phyloP scores from a whole-genome alignment of 2,113 vertebrate genomes.

The Elephas maximus region DNA sequence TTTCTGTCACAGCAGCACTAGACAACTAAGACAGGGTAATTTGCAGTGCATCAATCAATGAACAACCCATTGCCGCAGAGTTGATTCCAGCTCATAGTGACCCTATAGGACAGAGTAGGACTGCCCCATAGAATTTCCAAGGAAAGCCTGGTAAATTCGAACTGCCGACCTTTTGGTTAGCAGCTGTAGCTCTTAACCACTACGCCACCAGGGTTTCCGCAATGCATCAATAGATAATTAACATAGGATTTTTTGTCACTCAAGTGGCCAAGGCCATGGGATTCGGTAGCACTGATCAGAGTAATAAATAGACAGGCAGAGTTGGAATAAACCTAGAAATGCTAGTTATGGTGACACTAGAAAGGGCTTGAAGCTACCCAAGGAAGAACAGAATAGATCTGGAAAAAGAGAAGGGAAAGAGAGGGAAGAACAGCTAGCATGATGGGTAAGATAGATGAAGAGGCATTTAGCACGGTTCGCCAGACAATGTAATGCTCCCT shows the following conservation, averaged over 20 bases:
- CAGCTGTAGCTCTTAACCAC: no score
- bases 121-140: no score
- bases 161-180: no score
- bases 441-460: background rate
- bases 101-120: no score
- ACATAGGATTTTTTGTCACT: background rate
- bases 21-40: no score
- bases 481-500: background rate
- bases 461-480: background rate
- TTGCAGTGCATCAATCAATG: no score
- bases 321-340: background rate
- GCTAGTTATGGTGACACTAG: background rate
- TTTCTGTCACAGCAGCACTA: no score
- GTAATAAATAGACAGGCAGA: background rate
- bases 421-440: no score
- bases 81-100: no score
- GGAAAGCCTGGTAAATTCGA: no score
- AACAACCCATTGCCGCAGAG: no score
- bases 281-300: background rate
- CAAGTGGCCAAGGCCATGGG: background rate
- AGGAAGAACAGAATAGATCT: background rate
- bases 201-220: background rate
- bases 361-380: background rate
- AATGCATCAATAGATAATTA: background rate
- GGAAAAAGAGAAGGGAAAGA: background rate